These are phyloP conservation scores for Thymallus thymallus DNA, from an alignment of 2,113 vertebrate species.

Conservation along the genomic window DNA sequence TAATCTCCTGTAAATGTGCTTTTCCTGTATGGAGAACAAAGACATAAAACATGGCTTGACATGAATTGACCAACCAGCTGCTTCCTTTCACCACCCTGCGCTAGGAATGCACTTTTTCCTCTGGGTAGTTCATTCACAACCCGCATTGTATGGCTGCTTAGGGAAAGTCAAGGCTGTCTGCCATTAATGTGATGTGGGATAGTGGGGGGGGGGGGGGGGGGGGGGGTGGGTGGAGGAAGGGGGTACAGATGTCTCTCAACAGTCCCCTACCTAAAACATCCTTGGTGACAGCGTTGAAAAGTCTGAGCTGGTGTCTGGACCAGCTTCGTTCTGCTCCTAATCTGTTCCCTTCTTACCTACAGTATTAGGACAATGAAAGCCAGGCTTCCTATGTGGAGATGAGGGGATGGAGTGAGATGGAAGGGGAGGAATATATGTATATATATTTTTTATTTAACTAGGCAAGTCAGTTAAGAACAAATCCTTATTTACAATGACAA, in stretches of 20 bases:
- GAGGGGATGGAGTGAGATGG: no score
- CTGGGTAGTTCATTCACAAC: neutral
- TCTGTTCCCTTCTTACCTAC: no score
- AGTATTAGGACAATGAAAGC: neutral
- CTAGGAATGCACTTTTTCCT: neutral
- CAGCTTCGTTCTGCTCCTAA: neutral
- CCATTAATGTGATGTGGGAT: slow-evolving; percentile 44
- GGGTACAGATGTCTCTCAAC: slow-evolving; percentile 26
- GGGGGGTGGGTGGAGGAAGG: neutral
- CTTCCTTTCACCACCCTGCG: neutral
- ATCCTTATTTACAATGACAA: no score
- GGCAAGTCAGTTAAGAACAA: no score
- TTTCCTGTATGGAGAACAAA: neutral
- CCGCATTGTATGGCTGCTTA: neutral
- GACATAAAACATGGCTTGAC: neutral
- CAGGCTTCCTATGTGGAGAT: neutral
- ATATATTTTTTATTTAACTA: no score
- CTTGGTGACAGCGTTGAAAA: slow-evolving; percentile 14
- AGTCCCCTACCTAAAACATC: slow-evolving; percentile 24
- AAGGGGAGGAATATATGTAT: no score
- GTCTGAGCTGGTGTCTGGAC: slow-evolving; percentile 10
- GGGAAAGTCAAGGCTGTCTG: slow-evolving; percentile 31
- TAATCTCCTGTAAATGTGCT: neutral
- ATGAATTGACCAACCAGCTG: neutral
- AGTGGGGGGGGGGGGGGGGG: neutral